These are phyloP conservation scores for Drosophila mimetica DNA, from an alignment of 2,888 invertebrate species.

Conservation along the genomic window DNA sequence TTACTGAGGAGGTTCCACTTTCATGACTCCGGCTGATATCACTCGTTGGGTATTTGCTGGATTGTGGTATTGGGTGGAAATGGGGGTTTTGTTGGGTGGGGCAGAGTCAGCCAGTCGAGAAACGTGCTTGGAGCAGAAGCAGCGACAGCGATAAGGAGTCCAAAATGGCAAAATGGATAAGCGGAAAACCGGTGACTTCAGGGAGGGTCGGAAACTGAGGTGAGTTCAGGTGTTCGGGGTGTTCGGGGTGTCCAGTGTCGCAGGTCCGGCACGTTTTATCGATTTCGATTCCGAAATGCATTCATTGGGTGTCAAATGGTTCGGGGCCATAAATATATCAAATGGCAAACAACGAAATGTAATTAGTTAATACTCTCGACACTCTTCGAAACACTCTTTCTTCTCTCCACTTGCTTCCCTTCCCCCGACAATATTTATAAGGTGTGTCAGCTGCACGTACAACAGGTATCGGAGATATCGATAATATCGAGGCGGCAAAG, in stretches of 20 bases:
- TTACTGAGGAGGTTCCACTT: conserved; percentile 18
- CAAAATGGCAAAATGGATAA: conserved; percentile 51
- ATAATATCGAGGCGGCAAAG: conserved; percentile 60
- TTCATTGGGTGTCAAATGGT: conserved; percentile 51
- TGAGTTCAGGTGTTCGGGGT: conserved; percentile 10
- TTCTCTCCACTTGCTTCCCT: neutral
- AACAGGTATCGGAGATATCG: conserved; percentile 44
- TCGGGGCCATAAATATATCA: conserved; percentile 64
- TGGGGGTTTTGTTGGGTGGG: conserved; percentile 4
- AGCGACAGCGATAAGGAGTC: conserved; percentile 59
- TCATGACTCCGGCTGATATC: conserved; percentile 35
- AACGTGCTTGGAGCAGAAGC: conserved; percentile 57
- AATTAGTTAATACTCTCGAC: conserved; percentile 73
- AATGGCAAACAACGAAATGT: conserved; percentile 77
- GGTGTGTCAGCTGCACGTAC: conserved; percentile 63
- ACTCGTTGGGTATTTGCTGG: conserved; percentile 11
- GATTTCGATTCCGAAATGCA: conserved; percentile 75
- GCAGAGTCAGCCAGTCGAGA: conserved; percentile 45
- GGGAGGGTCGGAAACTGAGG: conserved; percentile 15
- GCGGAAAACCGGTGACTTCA: conserved; percentile 9
- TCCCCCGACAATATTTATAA: conserved; percentile 36
- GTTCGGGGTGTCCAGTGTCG: conserved; percentile 43
- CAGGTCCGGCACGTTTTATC: conserved; percentile 67
- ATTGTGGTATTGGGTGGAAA: conserved; percentile 8
- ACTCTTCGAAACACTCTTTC: conserved; percentile 7